Evolutionary conservation across 2,113 vertebrate species (phyloP).

Genomic region (Callaeas wilsoni): DNA sequence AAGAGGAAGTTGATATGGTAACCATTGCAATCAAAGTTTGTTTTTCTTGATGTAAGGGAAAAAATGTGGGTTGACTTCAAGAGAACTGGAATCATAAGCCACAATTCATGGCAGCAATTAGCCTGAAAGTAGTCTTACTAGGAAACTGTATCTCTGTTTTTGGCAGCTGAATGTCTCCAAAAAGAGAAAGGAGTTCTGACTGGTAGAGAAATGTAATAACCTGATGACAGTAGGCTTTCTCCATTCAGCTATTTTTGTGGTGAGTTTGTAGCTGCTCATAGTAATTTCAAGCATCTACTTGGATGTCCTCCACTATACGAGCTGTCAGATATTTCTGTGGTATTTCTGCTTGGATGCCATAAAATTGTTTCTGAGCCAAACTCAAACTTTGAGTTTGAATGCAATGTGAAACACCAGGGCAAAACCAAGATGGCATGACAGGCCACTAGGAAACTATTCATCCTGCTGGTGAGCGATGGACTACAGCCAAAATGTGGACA

Average conservation of each 20-base stretch:
- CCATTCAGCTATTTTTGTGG: background rate
- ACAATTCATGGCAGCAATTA: conserved; percentile 24
- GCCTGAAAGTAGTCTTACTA: background rate
- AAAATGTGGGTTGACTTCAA: conserved; percentile 3
- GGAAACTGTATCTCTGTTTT: background rate
- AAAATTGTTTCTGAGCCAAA: background rate
- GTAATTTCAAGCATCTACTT: background rate
- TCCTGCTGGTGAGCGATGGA: background rate
- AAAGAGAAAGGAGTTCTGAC: background rate
- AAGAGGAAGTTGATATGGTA: conserved; percentile 39
- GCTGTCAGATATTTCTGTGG: background rate
- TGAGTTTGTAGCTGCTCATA: background rate
- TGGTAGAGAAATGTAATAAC: background rate
- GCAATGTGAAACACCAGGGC: background rate
- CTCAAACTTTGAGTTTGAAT: background rate
- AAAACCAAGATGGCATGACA: background rate
- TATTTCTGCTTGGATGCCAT: background rate
- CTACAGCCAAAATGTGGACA: background rate
- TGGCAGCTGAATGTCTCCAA: background rate
- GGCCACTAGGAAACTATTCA: background rate
- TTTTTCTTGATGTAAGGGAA: background rate
- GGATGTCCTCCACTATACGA: background rate
- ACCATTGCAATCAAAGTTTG: conserved; percentile 12
- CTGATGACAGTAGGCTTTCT: background rate
- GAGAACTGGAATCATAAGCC: background rate